phyloP scores from a whole-genome alignment of 2,797 vertebrate species.

The Danionella dracula region DNA sequence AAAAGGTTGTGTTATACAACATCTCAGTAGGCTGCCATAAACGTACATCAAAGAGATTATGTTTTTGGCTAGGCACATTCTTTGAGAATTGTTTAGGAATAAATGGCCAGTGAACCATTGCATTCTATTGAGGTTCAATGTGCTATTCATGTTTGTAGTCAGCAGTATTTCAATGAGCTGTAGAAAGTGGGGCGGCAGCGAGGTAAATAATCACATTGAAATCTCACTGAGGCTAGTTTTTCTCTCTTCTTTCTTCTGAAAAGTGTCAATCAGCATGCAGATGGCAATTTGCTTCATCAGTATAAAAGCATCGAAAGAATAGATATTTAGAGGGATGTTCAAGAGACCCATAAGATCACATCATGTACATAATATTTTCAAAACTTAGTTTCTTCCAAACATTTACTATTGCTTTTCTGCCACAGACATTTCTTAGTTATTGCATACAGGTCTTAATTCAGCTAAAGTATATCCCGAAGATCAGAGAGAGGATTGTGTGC shows the following conservation, averaged over 20 bases:
- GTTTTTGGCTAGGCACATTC: not conserved
- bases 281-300: too few species aligned
- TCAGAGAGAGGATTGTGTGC: slow-evolving; percentile 17
- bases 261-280: too few species aligned
- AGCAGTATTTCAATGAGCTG: slow-evolving; percentile 1
- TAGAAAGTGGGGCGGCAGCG: too few species aligned
- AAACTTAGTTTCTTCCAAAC: too few species aligned
- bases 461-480: slow-evolving; percentile 39
- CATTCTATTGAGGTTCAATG: not conserved
- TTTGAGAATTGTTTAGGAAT: slow-evolving; percentile 3
- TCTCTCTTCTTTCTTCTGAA: too few species aligned
- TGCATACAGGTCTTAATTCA: too few species aligned
- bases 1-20: slow-evolving; percentile 24
- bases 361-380: too few species aligned
- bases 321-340: too few species aligned
- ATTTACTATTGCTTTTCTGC: too few species aligned
- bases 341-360: too few species aligned
- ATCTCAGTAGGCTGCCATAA: slow-evolving; percentile 4
- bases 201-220: not conserved
- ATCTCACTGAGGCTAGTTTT: not conserved
- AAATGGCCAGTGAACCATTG: not conserved
- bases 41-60: slow-evolving; percentile 8
- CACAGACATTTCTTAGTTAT: too few species aligned
- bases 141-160: not conserved
- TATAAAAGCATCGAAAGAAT: too few species aligned